phyloP scores from a whole-genome alignment of 2,888 invertebrate genomes.

The Platycheirus albimanus region DNA sequence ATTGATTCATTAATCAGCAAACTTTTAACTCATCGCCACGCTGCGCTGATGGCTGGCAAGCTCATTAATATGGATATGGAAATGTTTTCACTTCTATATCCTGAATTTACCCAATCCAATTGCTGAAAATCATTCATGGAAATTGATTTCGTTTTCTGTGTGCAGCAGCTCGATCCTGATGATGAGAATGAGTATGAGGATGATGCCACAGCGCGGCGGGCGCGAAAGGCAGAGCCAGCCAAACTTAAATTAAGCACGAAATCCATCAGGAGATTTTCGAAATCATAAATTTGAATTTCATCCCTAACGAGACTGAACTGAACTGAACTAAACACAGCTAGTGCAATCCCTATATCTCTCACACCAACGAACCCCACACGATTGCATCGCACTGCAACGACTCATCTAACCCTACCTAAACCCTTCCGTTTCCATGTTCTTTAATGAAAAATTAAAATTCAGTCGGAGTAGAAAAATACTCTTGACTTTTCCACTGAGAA shows the following conservation, averaged over 20 bases:
- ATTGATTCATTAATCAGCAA: slow-evolving; percentile 22
- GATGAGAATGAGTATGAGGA: too few relatives aligned
- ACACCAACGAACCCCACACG: too few relatives aligned
- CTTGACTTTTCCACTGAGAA: slow-evolving; percentile 44
- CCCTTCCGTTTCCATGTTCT: slow-evolving; percentile 33
- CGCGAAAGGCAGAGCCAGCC: neutral
- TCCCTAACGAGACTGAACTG: slow-evolving; percentile 35
- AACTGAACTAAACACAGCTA: neutral
- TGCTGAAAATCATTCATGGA: slow-evolving; percentile 23
- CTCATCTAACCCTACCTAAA: too few relatives aligned
- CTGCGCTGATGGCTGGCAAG: too few relatives aligned
- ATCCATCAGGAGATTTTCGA: slow-evolving; percentile 35
- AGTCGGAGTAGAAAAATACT: slow-evolving; percentile 44
- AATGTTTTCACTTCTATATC: slow-evolving; percentile 2
- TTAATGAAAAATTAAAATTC: slow-evolving; percentile 68
- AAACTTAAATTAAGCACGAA: slow-evolving; percentile 45
- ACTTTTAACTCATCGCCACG: slow-evolving; percentile 10
- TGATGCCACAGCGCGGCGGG: too few relatives aligned
- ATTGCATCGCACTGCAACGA: neutral
- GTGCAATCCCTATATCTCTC: neutral
- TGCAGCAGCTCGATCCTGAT: neutral
- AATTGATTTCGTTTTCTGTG: slow-evolving; percentile 20
- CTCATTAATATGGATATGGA: slow-evolving; percentile 28
- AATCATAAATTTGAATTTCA: slow-evolving; percentile 59
- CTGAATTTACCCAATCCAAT: slow-evolving; percentile 4